These are phyloP conservation scores for Parascotia fuliginaria DNA, from an alignment of 2,888 invertebrate species.

Conservation along the genomic window DNA sequence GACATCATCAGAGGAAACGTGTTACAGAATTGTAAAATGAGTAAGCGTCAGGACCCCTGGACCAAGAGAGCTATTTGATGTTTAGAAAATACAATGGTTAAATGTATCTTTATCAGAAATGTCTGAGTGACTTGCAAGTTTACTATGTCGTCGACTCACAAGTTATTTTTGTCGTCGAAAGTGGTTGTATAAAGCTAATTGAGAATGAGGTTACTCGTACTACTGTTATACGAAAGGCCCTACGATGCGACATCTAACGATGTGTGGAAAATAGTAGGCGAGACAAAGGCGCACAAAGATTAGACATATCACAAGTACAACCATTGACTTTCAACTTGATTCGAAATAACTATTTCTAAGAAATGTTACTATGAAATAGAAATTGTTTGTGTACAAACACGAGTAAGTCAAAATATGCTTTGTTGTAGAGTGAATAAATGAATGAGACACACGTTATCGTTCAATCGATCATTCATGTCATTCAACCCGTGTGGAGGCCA, in stretches of 20 bases:
- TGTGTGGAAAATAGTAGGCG: conserved; percentile 10
- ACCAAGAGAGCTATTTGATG: too few relatives aligned
- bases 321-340: conserved; percentile 1
- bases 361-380: conserved; percentile 5
- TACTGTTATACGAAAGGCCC: conserved; percentile 5
- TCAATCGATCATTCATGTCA: conserved; percentile 54
- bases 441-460: conserved; percentile 41
- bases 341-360: background rate
- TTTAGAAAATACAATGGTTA: conserved; percentile 2
- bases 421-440: conserved; percentile 41
- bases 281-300: conserved; percentile 24
- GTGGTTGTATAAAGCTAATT: conserved; percentile 2
- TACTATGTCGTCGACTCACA: conserved; percentile 11
- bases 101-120: conserved; percentile 3
- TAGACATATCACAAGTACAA: background rate
- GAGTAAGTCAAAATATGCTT: conserved; percentile 19
- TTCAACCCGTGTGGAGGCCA: conserved; percentile 56
- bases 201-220: conserved; percentile 7
- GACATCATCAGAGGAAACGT: conserved; percentile 42
- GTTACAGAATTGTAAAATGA: conserved; percentile 34
- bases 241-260: conserved; percentile 11
- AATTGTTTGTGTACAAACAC: conserved; percentile 21
- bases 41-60: too few relatives aligned
- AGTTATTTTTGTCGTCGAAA: conserved; percentile 8
- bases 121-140: conserved; percentile 15